Evolutionary conservation across 2,797 vertebrate species (phyloP), one percentile per base, ranked within the genome.

Genomic region (Kryptolebias ocellatus): DNA sequence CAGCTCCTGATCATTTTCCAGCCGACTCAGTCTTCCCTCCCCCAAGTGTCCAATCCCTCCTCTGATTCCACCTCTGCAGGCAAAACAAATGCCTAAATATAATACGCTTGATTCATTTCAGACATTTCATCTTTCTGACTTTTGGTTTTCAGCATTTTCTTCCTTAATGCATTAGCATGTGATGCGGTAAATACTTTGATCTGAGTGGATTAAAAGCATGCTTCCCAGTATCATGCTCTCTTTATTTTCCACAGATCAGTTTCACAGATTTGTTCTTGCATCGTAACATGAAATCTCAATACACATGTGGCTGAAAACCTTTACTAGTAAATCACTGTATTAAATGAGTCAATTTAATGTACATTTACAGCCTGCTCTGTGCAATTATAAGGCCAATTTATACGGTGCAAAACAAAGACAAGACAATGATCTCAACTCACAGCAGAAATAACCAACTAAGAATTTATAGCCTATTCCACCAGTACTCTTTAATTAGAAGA

Each of bases 401-500:
- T 71, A 57, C 27, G 54, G 44, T 83, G 44, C 65, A 62, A 70
- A 42, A 64, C 45, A 70, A 27, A 64, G 59, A 47, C 29, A 73
- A 61, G 63, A 70, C 53, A 65, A 60, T 64, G 53, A 4, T 34
- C 31, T 70, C 1, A 1, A 60, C 64, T 51, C 46, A 31, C 51
- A 61, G 59, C 67, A 62, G 51, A 83, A 76, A 67, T 49, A 80
- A 70, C 53, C 61, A 76, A 74, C 57, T 60, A 24, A 62, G 34
- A 53, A 78, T 78, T 80, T 78, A 69, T 68, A 72, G 68, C 70
- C 47, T 80, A 74, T 61, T 63, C 53, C 37, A 44, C 42, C 57
- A 67, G 70, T 52, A 64, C 65, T 53, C 58, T 77, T 83, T 74
- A 74, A 77, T 88, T 80, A 86, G 68, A 84, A 56, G 57, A 67